Evolutionary conservation across 2,888 invertebrate genomes (phyloP).

Genomic region (Xestoiulus laeticollis): DNA sequence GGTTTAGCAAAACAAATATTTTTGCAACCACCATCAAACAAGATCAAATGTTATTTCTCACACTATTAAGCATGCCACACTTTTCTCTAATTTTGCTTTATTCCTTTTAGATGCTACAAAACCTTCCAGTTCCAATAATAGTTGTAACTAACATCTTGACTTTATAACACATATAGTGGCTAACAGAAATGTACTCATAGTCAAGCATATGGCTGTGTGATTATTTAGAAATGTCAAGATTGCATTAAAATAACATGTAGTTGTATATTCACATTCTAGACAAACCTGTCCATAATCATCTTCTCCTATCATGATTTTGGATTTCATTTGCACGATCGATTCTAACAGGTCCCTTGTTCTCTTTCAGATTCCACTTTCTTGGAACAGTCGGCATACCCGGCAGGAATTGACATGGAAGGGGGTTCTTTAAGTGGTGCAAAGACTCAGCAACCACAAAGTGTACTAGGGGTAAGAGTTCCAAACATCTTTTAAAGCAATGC

Average conservation of each 20-base stretch:
- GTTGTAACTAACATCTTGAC: not conserved
- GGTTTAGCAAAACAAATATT: too few relatives aligned
- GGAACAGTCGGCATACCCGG: not conserved
- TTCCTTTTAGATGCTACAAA: not conserved
- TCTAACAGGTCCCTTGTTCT: not conserved
- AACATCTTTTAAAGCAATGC: not conserved
- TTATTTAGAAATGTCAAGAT: not conserved
- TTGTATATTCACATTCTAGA: conserved; percentile 19
- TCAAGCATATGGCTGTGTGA: not conserved
- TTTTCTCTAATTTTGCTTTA: conserved; percentile 8
- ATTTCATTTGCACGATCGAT: not conserved
- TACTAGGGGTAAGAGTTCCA: conserved; percentile 29
- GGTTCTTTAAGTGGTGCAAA: conserved; percentile 16
- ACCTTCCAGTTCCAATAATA: not conserved
- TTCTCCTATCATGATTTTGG: not conserved
- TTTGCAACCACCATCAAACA: too few relatives aligned
- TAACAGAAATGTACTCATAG: not conserved
- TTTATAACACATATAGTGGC: not conserved
- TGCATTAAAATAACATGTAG: conserved; percentile 21
- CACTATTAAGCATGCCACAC: too few relatives aligned
- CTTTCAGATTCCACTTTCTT: not conserved
- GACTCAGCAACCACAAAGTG: conserved; percentile 48
- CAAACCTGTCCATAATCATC: conserved; percentile 7
- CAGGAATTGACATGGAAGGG: not conserved
- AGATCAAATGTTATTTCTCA: too few relatives aligned